These are phyloP conservation scores for Siniperca scherzeri DNA, from an alignment of 2,797 vertebrate genomes.

Conservation along the genomic window DNA sequence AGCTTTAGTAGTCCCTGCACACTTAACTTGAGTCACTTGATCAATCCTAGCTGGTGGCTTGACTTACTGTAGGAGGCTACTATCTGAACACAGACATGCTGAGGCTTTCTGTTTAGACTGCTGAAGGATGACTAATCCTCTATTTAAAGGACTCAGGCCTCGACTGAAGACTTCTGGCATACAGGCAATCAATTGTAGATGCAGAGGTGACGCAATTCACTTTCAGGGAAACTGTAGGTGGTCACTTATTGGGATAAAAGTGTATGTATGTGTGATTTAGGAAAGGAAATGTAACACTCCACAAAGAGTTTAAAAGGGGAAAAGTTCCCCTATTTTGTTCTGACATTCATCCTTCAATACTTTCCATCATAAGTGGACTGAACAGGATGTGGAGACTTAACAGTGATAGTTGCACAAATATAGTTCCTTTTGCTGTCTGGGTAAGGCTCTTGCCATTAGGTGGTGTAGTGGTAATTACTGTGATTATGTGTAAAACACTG, in stretches of 20 bases:
- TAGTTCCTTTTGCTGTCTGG: constrained; percentile 14
- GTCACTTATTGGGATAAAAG: constrained; percentile 41
- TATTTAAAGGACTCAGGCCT: constrained; percentile 70
- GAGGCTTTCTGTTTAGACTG: constrained; percentile 55
- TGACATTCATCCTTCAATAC: constrained; percentile 4
- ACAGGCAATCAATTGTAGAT: constrained; percentile 57
- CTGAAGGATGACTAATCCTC: constrained; percentile 76
- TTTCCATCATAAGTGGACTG: constrained; percentile 10
- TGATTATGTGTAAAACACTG: constrained; percentile 62
- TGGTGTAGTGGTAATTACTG: constrained; percentile 49
- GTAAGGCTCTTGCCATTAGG: constrained; percentile 24
- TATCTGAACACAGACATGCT: constrained; percentile 49
- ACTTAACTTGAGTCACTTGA: constrained; percentile 45
- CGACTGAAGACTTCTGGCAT: constrained; percentile 54
- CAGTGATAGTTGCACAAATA: constrained; percentile 29
- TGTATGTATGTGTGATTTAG: constrained; percentile 18
- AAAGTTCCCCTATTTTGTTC: not conserved
- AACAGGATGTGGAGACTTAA: constrained; percentile 9
- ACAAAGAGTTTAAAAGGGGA: not conserved
- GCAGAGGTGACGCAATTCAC: constrained; percentile 54
- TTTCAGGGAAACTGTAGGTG: constrained; percentile 53
- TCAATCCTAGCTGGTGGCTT: constrained; percentile 58
- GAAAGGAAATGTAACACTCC: constrained; percentile 18
- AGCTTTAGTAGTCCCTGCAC: constrained; percentile 32
- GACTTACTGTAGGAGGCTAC: constrained; percentile 59